Evolutionary conservation across 2,113 vertebrate genomes (phyloP), one percentile per base, ranked within the genome.

Genomic region (Crocuta crocuta): DNA sequence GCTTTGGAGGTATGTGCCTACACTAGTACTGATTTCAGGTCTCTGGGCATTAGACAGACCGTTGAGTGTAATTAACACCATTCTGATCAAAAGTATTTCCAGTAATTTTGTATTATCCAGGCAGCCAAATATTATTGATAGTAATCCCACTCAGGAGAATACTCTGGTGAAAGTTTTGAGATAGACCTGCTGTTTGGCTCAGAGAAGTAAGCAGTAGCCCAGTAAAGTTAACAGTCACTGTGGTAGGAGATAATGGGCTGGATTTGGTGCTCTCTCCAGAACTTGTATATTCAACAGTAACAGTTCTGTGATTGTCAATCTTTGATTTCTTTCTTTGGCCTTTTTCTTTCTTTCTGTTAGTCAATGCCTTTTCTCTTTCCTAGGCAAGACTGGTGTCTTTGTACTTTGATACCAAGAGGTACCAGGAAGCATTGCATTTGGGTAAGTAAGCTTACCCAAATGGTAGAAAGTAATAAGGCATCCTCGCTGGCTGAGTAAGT

Each of bases 371-470:
- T 98, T 98, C 97, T 98, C n/a, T 98, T 98, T 98, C 85, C 73
- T 98, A 99, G 99, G 99, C 99, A 82, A 99, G 99, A 95, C 99
- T 99, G 98, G 99, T 99, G 98, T 99, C 99, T 16, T 98, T 99
- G 98, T 99, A 99, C 98, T 99, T 99, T 55, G 99, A 99, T 99
- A 99, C 99, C 97, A 99, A 99, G 99, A 99, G 99, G 98, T 99
- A 99, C 99, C 99, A 99, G 97, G 99, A 99, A 98, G 99, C 99
- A 0, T 98, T 99, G 97, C 99, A 99, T 84, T 99, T 99, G n/a
- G 99, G 99, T 99, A 96, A 99, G 99, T 97, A 79, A 97, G 86
- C 96, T 35, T 35, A 35, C 35, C 35, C 35, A 35, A 35, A 35
- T 98, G 66, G 96, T 97, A 98, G 98, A 65, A 97, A 98, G 97